A percentile compares a stretch with the other conserved stretches of the same genome.
Evolutionary conservation across 2,797 vertebrate genomes (phyloP).

Genomic region (Diceros bicornis): DNA sequence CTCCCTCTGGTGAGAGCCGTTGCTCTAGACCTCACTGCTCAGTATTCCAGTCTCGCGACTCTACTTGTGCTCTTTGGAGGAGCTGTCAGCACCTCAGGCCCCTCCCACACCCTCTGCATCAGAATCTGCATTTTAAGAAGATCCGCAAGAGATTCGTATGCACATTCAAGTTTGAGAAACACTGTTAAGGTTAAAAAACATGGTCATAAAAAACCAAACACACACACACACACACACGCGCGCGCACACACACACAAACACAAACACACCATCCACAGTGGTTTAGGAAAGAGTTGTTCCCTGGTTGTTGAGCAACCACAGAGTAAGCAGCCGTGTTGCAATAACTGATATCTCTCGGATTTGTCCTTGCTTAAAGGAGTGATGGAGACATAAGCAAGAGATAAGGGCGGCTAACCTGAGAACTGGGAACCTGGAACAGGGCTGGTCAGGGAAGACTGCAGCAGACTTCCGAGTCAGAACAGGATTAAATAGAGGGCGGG

Average conservation of each 20-base stretch:
- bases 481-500: neutral
- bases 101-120: neutral
- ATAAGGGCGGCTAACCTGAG: neutral
- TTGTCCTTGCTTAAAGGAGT: neutral
- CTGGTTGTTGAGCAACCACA: neutral
- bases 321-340: neutral
- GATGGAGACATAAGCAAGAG: neutral
- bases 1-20: neutral
- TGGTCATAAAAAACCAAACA: neutral
- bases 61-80: neutral
- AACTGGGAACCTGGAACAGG: rapidly evolving
- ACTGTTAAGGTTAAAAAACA: neutral
- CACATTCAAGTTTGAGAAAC: neutral
- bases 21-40: too few species aligned
- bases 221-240: neutral
- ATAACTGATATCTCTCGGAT: neutral
- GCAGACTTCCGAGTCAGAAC: neutral
- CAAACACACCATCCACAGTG: neutral
- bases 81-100: neutral
- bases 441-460: neutral
- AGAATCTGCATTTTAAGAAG: neutral
- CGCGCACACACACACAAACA: too few species aligned
- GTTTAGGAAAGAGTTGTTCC: neutral
- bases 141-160: neutral
- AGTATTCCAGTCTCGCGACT: neutral